Conservation (phyloP, 1,140 invertebrate species). For the Thaumetopoea pityocampa region DNA sequence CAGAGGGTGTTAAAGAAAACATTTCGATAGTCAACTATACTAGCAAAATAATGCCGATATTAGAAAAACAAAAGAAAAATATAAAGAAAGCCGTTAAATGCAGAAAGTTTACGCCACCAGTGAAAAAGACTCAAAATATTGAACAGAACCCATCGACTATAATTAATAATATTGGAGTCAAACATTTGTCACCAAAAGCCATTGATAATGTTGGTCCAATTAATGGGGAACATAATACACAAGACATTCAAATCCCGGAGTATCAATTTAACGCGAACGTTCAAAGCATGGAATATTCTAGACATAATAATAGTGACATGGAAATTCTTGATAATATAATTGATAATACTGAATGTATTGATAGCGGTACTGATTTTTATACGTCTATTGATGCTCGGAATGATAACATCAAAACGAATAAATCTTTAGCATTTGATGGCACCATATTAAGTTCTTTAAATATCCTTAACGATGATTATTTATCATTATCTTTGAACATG, state of each 20-base stretch:
- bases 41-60: slow-evolving; percentile 28
- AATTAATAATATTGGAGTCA: background rate
- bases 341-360: too few species aligned
- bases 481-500: slow-evolving; percentile 14
- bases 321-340: too few species aligned
- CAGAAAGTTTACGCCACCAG: slow-evolving; percentile 35
- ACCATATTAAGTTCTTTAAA: slow-evolving; percentile 39
- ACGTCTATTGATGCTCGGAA: too few species aligned
- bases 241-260: too few species aligned
- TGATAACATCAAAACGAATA: too few species aligned
- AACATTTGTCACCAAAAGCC: slow-evolving; percentile 5
- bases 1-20: slow-evolving; percentile 1
- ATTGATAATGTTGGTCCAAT: too few species aligned
- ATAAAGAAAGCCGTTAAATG: slow-evolving; percentile 17
- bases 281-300: too few species aligned
- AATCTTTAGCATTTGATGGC: too few species aligned
- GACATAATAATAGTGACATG: too few species aligned
- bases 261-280: too few species aligned
- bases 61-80: slow-evolving; percentile 23
- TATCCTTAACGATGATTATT: slow-evolving; percentile 39
- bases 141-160: background rate
- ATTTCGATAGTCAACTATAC: background rate
- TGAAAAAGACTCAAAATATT: slow-evolving; percentile 16
- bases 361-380: too few species aligned
- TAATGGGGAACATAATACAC: too few species aligned